Conservation (phyloP, 2,113 vertebrate genomes). For the Phaetusa simplex region DNA sequence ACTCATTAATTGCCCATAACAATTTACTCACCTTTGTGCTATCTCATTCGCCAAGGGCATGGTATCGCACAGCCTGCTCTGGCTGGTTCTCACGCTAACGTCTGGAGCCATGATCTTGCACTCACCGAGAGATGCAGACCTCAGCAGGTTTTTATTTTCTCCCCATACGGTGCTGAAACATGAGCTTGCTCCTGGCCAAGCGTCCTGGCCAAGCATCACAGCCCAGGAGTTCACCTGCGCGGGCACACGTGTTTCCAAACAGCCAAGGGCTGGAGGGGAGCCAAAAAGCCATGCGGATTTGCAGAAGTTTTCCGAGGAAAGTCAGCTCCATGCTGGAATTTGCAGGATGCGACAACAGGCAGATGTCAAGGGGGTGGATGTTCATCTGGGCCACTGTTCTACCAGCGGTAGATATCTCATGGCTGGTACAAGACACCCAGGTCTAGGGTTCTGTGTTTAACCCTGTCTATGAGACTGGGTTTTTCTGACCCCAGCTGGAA, state of each 20-base stretch:
- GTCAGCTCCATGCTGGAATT: neutral
- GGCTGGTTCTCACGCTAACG: neutral
- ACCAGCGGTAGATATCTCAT: neutral
- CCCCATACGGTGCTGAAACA: neutral
- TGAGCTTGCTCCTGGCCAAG: neutral
- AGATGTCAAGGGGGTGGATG: neutral
- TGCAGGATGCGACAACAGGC: neutral
- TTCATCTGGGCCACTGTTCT: neutral
- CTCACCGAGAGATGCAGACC: neutral
- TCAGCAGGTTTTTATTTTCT: neutral
- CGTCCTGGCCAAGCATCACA: neutral
- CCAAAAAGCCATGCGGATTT: neutral
- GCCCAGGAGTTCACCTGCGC: neutral
- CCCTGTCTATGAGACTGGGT: neutral
- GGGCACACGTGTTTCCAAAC: neutral
- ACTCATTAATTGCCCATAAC: neutral
- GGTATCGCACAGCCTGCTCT: neutral
- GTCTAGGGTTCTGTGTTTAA: neutral
- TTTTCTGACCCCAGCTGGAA: neutral
- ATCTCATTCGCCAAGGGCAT: neutral
- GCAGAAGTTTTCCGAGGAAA: neutral
- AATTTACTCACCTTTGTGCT: neutral
- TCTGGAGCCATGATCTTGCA: neutral
- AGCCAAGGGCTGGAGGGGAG: neutral
- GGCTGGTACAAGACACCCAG: neutral